Conservation (phyloP, 2,888 invertebrate species). For the Archips xylosteana region DNA sequence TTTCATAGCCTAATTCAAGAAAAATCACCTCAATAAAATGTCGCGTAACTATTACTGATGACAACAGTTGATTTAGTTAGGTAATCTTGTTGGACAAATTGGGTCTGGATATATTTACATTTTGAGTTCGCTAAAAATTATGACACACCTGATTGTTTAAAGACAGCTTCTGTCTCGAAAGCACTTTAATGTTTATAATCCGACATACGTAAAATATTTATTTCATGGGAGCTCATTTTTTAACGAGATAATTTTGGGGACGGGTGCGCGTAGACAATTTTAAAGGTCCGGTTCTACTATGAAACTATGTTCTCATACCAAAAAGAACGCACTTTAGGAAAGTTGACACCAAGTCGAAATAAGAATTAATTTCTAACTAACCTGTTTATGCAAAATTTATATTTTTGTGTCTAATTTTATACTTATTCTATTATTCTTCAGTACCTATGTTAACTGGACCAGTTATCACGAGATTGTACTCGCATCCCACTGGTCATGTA, state of each 20-base stretch:
- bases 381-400: constrained; percentile 66
- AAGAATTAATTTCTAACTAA: constrained; percentile 74
- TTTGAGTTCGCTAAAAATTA: constrained; percentile 42
- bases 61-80: constrained; percentile 52
- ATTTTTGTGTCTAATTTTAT: constrained; percentile 59
- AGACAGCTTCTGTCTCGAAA: constrained; percentile 79
- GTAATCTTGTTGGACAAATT: constrained; percentile 59
- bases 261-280: constrained; percentile 58
- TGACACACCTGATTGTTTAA: constrained; percentile 59
- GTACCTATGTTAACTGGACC: constrained; percentile 49
- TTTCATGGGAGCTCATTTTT: constrained; percentile 39
- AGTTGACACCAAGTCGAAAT: constrained; percentile 53
- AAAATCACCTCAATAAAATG: constrained; percentile 61
- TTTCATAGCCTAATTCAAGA: constrained; percentile 68
- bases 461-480: constrained; percentile 23
- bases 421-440: constrained; percentile 58
- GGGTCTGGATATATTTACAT: constrained; percentile 63
- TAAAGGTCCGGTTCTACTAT: constrained; percentile 15
- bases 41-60: constrained; percentile 58
- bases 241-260: constrained; percentile 57
- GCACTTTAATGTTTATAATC: constrained; percentile 67
- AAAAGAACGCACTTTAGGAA: constrained; percentile 26
- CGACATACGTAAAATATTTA: constrained; percentile 53
- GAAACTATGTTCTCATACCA: constrained; percentile 2
- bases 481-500: constrained; percentile 26